phyloP scores from a whole-genome alignment of 2,888 invertebrate species.

The Meghimatium bilineatum region DNA sequence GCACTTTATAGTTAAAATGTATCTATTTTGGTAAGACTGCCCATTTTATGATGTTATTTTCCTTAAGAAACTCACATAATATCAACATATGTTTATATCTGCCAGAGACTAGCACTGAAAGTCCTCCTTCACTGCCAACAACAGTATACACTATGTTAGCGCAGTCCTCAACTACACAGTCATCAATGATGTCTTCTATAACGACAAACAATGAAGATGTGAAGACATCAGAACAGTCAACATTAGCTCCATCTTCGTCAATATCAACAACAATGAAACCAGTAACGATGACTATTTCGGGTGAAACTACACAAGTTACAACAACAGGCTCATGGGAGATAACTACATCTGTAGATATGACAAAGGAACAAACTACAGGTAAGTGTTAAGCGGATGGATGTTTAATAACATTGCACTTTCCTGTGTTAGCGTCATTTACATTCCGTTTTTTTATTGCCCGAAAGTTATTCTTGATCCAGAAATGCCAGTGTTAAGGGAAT shows the following conservation, averaged over 20 bases:
- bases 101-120: neutral
- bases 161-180: neutral
- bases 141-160: neutral
- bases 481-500: too few relatives aligned
- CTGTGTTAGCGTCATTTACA: too few relatives aligned
- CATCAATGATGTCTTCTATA: neutral
- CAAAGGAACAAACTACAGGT: neutral
- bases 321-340: neutral
- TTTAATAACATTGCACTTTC: too few relatives aligned
- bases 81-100: too few relatives aligned
- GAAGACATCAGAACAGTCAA: neutral
- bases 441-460: too few relatives aligned
- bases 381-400: neutral
- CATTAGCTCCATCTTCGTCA: constrained; percentile 24
- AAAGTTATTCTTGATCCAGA: too few relatives aligned
- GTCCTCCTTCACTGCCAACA: neutral
- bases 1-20: too few relatives aligned
- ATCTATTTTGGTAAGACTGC: too few relatives aligned
- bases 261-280: neutral
- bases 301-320: neutral
- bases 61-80: too few relatives aligned
- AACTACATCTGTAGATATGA: neutral
- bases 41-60: too few relatives aligned
- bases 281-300: too few relatives aligned
- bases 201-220: neutral